Conservation (phyloP, 2,888 invertebrate species). For the Erynnis tages region DNA sequence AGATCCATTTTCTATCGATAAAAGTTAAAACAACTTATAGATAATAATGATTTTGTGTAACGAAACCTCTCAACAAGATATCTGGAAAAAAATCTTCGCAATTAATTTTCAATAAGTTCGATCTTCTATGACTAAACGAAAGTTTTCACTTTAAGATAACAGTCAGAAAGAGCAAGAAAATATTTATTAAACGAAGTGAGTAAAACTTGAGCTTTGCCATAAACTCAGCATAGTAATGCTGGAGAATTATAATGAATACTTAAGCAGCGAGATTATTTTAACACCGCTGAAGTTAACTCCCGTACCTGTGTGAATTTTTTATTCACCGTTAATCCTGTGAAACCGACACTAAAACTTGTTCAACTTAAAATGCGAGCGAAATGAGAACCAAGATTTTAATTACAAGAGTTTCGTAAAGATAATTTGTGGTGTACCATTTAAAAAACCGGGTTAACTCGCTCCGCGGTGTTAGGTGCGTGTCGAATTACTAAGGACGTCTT, state of each 20-base stretch:
- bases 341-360: constrained; percentile 28
- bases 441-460: constrained; percentile 26
- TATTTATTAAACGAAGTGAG: constrained; percentile 15
- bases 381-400: constrained; percentile 28
- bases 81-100: too few relatives aligned
- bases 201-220: constrained; percentile 17
- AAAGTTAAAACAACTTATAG: too few relatives aligned
- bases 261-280: constrained; percentile 28
- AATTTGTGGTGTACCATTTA: constrained; percentile 28
- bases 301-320: constrained; percentile 27
- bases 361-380: constrained; percentile 27
- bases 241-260: constrained; percentile 28
- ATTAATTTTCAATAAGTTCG: too few relatives aligned
- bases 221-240: constrained; percentile 23
- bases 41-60: too few relatives aligned
- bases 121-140: background rate
- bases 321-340: constrained; percentile 29
- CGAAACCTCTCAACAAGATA: too few relatives aligned
- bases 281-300: constrained; percentile 25
- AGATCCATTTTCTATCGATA: too few relatives aligned
- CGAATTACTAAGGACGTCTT: constrained; percentile 7
- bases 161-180: constrained; percentile 7
- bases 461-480: constrained; percentile 19
- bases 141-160: constrained; percentile 2
- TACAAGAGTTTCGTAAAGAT: constrained; percentile 29